phyloP scores from a whole-genome alignment of 2,888 invertebrate species.

The Tenthredo scrophulariae region DNA sequence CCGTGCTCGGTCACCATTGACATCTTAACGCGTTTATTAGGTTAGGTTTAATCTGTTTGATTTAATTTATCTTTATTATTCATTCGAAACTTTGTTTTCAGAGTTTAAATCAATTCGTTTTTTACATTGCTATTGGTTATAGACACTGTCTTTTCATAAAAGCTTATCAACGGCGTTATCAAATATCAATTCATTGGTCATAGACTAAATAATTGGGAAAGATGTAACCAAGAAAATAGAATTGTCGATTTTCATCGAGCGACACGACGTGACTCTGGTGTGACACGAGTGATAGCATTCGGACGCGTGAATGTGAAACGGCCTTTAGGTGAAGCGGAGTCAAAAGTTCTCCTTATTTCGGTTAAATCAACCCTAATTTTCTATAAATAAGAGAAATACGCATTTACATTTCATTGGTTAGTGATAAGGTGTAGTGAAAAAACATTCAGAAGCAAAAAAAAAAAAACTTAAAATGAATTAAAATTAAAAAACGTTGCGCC shows the following conservation, averaged over 20 bases:
- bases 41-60: not conserved
- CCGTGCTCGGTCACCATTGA: conserved; percentile 70
- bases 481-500: not conserved
- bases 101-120: not conserved
- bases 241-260: not conserved
- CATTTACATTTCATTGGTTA: not conserved
- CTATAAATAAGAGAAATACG: not conserved
- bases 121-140: no score
- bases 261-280: not conserved
- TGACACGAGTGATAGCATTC: no score
- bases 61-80: not conserved
- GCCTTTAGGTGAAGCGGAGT: not conserved
- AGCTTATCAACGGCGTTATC: not conserved
- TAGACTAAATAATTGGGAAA: not conserved
- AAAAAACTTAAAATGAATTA: not conserved
- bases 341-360: not conserved
- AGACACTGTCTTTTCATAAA: not conserved
- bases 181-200: conserved; percentile 2
- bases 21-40: not conserved
- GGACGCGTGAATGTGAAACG: not conserved
- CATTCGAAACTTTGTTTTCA: not conserved
- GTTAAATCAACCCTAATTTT: not conserved
- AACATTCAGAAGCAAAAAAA: not conserved
- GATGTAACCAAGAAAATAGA: not conserved
- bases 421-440: not conserved